Evolutionary conservation across 2,113 vertebrate genomes (phyloP), one percentile per base, ranked within the genome.

Genomic region (Charadrius vociferus): DNA sequence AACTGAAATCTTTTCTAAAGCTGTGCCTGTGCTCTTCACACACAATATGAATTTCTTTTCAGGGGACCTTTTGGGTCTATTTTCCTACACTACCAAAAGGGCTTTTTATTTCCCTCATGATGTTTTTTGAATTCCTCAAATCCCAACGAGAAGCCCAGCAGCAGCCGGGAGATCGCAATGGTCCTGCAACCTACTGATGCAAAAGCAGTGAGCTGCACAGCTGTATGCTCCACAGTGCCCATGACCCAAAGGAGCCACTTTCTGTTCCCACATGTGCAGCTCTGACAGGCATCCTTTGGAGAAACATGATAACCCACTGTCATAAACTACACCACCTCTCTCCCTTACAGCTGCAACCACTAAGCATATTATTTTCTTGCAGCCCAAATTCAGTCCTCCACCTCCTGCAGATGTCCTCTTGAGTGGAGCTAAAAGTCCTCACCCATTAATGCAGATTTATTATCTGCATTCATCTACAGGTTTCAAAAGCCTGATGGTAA

Each of bases 401-500:
- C 34, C 58, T 87, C 61, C 70, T 79, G 65, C 55, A 68, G 65
- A 49, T 70, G 56, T 77, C 62, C 36, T 72, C 55, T 58, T 77
- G 81, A 88, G 59, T n/a, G 32, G 16, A 71, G 19, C 43, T 74
- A 34, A 43, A 59, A 4, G 1, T 70, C n/a, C 29, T 73, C 56
- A 59, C 66, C 62, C n/a, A 80, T 82, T 71, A 82, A 85, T 26
- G 41, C n/a, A 81, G 16, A 70, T 82, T 88, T 90, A 41, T 70
- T 72, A 71, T 59, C 67, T 63, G n/a, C 10, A 43, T 73, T 87
- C 53, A 93, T 70, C 36, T 70, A 41, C 39, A 77, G 45, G 18
- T 87, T 95, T 52, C 36, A 82, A 80, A 85, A 90, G 32, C 58
- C 58, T 87, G 45, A 88, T 55, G 45, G 62, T 66, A 93, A 95